These are phyloP conservation scores for Periplaneta americana DNA, from an alignment of 1,140 invertebrate genomes.

Conservation along the genomic window DNA sequence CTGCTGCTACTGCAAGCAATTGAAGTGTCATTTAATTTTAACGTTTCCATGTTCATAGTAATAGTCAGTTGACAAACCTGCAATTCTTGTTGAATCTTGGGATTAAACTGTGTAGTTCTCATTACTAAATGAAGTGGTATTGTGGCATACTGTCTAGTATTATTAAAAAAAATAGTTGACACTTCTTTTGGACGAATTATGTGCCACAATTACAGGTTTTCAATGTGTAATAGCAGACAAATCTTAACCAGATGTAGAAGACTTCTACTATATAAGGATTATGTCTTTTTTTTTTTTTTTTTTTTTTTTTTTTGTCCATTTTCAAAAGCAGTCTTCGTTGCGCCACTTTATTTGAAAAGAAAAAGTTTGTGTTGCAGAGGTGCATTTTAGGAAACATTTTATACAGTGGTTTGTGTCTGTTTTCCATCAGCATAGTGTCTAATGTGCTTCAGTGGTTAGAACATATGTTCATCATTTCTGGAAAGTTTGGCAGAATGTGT, in stretches of 20 bases:
- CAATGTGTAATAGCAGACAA: neutral
- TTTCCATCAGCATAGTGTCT: too few species aligned
- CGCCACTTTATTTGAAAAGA: too few species aligned
- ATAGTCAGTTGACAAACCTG: neutral
- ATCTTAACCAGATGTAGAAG: neutral
- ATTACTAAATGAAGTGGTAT: too few species aligned
- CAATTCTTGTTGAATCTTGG: neutral
- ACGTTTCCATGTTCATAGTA: neutral
- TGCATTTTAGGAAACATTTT: neutral
- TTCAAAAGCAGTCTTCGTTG: neutral
- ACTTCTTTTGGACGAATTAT: neutral
- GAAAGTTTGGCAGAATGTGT: neutral
- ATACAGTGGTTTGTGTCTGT: too few species aligned
- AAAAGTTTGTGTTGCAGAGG: neutral
- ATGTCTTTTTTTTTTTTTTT: neutral
- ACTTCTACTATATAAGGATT: too few species aligned
- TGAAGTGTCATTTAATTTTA: neutral
- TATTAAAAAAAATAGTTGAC: neutral
- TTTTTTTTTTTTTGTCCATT: too few species aligned
- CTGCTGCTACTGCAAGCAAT: constrained; percentile 25
- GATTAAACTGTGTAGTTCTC: neutral
- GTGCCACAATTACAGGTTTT: neutral
- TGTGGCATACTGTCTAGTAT: neutral
- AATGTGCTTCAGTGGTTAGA: too few species aligned
- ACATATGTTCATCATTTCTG: too few species aligned